Conservation (phyloP, 2,888 invertebrate genomes). For the Macaria notata region DNA sequence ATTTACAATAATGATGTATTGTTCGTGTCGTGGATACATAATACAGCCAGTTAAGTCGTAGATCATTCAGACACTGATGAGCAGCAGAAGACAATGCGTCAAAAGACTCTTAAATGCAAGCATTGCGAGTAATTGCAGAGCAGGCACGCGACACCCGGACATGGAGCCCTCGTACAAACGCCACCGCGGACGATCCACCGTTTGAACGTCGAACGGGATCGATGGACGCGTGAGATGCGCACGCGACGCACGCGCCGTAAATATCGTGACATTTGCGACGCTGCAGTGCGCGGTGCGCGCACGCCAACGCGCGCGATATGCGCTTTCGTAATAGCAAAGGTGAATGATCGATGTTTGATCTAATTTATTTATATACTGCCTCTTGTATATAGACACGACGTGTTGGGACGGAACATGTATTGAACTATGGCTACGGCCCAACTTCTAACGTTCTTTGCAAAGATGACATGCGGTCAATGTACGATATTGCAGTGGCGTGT, state of each 20-base stretch:
- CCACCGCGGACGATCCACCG: constrained; percentile 53
- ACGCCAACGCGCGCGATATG: constrained; percentile 35
- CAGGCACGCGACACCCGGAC: constrained; percentile 39
- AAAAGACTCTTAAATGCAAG: constrained; percentile 31
- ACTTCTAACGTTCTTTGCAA: too few relatives aligned
- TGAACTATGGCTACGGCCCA: too few relatives aligned
- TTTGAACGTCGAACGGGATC: constrained; percentile 56
- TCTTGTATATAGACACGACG: constrained; percentile 18
- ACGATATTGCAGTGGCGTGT: too few relatives aligned
- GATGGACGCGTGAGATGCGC: constrained; percentile 51
- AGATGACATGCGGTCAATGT: too few relatives aligned
- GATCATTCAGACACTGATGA: constrained; percentile 43
- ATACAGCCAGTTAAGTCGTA: constrained; percentile 40
- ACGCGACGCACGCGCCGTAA: constrained; percentile 57
- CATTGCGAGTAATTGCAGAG: constrained; percentile 39
- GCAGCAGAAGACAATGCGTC: constrained; percentile 37
- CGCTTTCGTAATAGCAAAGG: constrained; percentile 51
- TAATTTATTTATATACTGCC: constrained; percentile 38
- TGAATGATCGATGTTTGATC: constrained; percentile 67
- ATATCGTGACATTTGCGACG: constrained; percentile 72
- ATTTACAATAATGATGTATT: neutral
- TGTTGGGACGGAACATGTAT: constrained; percentile 2
- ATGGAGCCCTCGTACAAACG: constrained; percentile 39
- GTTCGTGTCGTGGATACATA: too few relatives aligned
- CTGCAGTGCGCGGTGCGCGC: constrained; percentile 30